Base-by-base conservation (phyloP, 2,113 vertebrate genomes). In the Synchiropus splendidus region DNA sequence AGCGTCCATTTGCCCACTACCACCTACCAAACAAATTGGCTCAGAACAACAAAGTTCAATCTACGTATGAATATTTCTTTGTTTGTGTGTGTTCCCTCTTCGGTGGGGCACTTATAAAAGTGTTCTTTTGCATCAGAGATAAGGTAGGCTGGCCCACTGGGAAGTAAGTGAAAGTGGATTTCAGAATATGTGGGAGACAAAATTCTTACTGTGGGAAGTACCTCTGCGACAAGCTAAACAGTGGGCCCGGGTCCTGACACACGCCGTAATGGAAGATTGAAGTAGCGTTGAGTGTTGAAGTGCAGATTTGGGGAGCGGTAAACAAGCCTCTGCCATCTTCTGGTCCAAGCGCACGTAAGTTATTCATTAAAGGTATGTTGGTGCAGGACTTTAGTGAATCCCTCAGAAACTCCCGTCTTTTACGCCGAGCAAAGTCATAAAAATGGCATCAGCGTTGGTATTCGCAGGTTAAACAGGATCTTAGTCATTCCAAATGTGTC, bases 11-110 rank as follows among this genome's bases (percentile, higher is more conserved):
- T 67, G 48, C 70, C 65, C 41, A 13, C 71, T 67, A 67, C 76
- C 63, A 73, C 71, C 75, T 45, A 64, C 73, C 74, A 63, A 72
- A 81, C 75, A 80, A 83, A 80, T 70, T 76, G 73, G 59, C 42
- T 18, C 36, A 60, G 63, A 84, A 83, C 81, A 84, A 77, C 74
- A 80, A 77, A 77, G 68, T 84, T 79, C 79, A 82, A 79, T 86
- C 65, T 77, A 56, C 56, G 62, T 58, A 61, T 51, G 64, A 61
- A 72, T 77, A 77, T 72, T 54, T 72, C 69, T 76, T 78, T 83
- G 79, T 83, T 80, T 82, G 57, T 76, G 47, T 71, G 49, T 73
- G 74, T 61, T 65, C 70, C 53, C 57, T 69, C 43, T 60, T 43
- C 47, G 58, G 46, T 36, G 44, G 64, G 56, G 70, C 78, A 79